Evolutionary conservation across 1,140 invertebrate genomes (phyloP), one percentile per base, ranked within the genome.

Genomic region (Dolichoris vasculosae): DNA sequence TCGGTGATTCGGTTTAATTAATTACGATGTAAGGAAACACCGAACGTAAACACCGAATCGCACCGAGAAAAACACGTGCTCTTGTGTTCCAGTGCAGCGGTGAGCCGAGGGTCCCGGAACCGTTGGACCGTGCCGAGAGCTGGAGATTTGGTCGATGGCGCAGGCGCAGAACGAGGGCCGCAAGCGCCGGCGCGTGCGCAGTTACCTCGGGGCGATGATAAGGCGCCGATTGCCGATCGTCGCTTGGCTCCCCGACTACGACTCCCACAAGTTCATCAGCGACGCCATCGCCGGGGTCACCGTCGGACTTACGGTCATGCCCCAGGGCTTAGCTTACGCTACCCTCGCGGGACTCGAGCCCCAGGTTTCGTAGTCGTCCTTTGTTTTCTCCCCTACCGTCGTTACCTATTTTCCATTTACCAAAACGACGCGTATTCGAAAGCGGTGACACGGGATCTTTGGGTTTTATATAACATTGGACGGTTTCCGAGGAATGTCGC

Each of bases 221-320:
- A 82, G 23, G 30, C 59, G 81, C 15, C 85, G 95, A 78, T 84
- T 96, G 35, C 96, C 96, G 4, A 95, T 96, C 73, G 69, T 95
- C 0, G 94, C 93, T 86, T 97, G 97, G 96, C 91, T 96, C 20
- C 95, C 96, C 2, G 94, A 95, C 48, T 97, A 97, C 90, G 95
- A 95, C 86, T 94, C 94, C 0, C 95, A 96, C 84, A 96, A 96
- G 91, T 94, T 96, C 17, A 87, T 97, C 11, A 95, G 96, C 26
- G 97, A 97, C 92, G 89, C 95, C 32, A 97, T 97, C 88, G 97
- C 97, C 11, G 97, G 97, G 9, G 93, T 97, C 67, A 97, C 97
- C 26, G 97, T 98, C 2, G 97, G 97, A 0, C 94, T 98, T 13
- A 98, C 97, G 3, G 97, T 98, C 40, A 96, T 98, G 93, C 97